These are phyloP conservation scores for Lasioglossum villosulum DNA, from an alignment of 2,888 invertebrate genomes.

Conservation along the genomic window DNA sequence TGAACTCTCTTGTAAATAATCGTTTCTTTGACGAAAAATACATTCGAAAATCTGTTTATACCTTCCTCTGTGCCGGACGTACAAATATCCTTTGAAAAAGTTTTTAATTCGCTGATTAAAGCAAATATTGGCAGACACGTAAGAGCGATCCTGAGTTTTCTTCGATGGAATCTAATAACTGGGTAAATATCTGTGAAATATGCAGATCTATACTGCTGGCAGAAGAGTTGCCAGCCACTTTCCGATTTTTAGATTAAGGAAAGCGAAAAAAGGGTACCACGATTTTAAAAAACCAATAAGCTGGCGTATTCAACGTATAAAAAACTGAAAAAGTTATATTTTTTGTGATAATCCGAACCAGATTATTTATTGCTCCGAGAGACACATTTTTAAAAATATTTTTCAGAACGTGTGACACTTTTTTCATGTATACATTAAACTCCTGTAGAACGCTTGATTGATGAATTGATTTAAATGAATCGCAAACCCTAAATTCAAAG, in stretches of 20 bases:
- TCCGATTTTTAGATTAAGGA: neutral
- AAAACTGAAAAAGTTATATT: neutral
- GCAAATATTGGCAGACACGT: neutral
- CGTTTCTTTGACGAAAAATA: neutral
- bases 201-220: neutral
- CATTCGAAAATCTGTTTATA: neutral
- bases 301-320: neutral
- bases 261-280: neutral
- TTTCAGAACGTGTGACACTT: neutral
- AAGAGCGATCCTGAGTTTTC: neutral
- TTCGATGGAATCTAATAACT: neutral
- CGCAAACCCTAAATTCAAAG: no score
- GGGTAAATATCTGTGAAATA: neutral
- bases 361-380: neutral
- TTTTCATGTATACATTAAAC: no score
- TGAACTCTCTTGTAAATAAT: neutral
- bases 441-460: no score
- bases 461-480: no score
- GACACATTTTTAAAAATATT: neutral
- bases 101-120: constrained; percentile 2
- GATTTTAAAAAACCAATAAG: neutral
- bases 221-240: neutral
- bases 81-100: neutral
- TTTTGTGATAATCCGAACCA: neutral
- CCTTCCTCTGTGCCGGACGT: neutral